Conservation (phyloP, 2,888 invertebrate species). For the Eupithecia tripunctaria region DNA sequence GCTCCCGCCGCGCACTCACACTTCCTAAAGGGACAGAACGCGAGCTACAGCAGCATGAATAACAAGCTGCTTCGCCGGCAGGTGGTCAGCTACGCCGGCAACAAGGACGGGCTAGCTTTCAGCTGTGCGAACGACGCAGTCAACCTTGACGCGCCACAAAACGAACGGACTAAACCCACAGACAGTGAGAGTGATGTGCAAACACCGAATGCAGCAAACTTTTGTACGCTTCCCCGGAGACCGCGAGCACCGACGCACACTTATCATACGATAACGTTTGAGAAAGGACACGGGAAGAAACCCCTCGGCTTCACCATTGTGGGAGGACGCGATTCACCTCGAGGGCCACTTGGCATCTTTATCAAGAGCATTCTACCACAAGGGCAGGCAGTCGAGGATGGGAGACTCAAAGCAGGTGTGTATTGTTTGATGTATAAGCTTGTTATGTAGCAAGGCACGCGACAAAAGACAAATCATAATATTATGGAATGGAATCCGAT, state of each 20-base stretch:
- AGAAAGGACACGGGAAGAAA: constrained; percentile 93
- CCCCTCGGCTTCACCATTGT: constrained; percentile 95
- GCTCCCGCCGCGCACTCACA: constrained; percentile 78
- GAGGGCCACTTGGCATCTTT: constrained; percentile 93
- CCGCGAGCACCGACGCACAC: constrained; percentile 88
- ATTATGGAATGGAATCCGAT: constrained; percentile 64
- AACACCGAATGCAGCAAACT: constrained; percentile 84
- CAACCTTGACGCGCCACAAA: constrained; percentile 73
- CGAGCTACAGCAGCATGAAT: constrained; percentile 85
- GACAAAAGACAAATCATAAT: constrained; percentile 40
- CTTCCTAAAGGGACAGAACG: constrained; percentile 86
- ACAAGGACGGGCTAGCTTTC: constrained; percentile 73
- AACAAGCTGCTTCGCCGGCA: constrained; percentile 84
- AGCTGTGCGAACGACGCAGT: constrained; percentile 72
- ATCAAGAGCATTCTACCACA: constrained; percentile 93
- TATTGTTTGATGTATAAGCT: constrained; percentile 33
- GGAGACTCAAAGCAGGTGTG: constrained; percentile 91
- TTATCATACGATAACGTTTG: constrained; percentile 89
- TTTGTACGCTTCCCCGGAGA: constrained; percentile 89
- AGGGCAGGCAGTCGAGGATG: constrained; percentile 93
- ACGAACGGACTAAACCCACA: constrained; percentile 65
- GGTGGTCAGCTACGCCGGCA: constrained; percentile 83
- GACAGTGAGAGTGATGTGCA: constrained; percentile 73
- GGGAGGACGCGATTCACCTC: constrained; percentile 93
- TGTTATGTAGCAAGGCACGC: constrained; percentile 6